Evolutionary conservation across 2,797 vertebrate genomes (phyloP).

Genomic region (Siniperca scherzeri): DNA sequence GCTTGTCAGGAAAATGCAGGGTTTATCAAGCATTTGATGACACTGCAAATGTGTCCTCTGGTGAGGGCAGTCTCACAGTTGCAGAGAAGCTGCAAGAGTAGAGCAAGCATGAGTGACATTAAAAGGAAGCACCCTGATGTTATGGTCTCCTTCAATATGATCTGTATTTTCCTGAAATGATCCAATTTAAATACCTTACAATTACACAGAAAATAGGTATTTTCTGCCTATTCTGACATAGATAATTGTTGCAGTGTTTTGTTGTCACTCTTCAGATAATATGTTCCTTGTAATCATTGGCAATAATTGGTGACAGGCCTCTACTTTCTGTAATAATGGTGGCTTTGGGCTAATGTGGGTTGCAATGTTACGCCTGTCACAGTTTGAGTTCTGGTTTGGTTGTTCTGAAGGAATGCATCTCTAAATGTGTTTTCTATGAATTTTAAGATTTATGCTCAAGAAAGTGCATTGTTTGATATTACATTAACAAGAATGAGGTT

Average conservation of each 20-base stretch:
- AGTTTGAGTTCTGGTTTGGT: not conserved
- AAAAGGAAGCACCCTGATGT: not conserved
- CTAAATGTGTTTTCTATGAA: not conserved
- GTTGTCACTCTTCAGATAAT: conserved; percentile 7
- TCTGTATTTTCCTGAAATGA: not conserved
- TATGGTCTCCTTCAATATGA: not conserved
- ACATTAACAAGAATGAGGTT: conserved; percentile 5
- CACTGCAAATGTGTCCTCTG: not conserved
- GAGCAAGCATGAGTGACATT: not conserved
- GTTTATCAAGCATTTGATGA: not conserved
- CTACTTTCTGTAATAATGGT: not conserved
- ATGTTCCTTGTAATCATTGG: not conserved
- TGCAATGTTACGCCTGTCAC: conserved; percentile 11
- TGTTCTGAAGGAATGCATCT: not conserved
- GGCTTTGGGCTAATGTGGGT: conserved; percentile 3
- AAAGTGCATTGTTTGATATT: conserved; percentile 19
- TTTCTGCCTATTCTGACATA: conserved; percentile 18
- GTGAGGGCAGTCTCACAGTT: not conserved
- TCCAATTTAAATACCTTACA: not conserved
- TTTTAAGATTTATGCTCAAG: conserved; percentile 6
- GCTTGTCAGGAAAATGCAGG: not conserved
- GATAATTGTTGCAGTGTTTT: conserved; percentile 25
- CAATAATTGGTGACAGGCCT: conserved; percentile 8
- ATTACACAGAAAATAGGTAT: conserved; percentile 12
- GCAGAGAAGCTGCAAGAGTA: not conserved